Percentiles rank a stretch among this genome's conserved stretches.
Evolutionary conservation across 2,797 vertebrate species (phyloP).

Genomic region (Anabas testudineus): DNA sequence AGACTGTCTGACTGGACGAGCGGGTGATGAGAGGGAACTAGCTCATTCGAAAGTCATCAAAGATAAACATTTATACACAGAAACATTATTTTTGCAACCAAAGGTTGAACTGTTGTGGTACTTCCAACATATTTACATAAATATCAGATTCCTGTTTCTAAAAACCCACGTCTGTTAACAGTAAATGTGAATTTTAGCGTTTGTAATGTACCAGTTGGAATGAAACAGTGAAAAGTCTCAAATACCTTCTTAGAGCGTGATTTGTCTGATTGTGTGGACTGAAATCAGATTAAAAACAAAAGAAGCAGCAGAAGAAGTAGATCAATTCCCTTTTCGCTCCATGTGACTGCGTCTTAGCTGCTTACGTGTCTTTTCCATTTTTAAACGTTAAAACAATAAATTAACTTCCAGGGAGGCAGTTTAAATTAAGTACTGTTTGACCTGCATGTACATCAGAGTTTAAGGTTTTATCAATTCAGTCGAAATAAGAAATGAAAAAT

Average conservation of each 20-base stretch:
- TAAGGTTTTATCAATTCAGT: constrained; percentile 1
- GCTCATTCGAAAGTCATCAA: background rate
- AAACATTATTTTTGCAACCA: background rate
- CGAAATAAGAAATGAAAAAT: background rate
- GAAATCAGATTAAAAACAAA: background rate
- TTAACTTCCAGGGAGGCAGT: constrained; percentile 15
- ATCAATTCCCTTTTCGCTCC: constrained; percentile 51
- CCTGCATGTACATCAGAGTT: constrained; percentile 7
- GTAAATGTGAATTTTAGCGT: background rate
- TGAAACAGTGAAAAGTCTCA: background rate
- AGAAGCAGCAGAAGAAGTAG: constrained; percentile 14
- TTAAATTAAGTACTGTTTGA: background rate
- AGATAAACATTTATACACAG: background rate
- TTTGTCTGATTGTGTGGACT: background rate
- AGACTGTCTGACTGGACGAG: constrained; percentile 52
- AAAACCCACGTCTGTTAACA: too few relatives aligned
- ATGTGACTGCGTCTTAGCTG: background rate
- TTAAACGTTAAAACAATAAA: background rate
- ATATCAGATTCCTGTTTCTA: background rate
- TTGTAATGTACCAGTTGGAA: background rate
- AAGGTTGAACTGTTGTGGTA: background rate
- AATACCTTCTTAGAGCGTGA: background rate
- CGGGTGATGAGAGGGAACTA: background rate
- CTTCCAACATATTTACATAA: background rate
- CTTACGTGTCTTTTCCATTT: constrained; percentile 14